Evolutionary conservation across 2,113 vertebrate genomes (phyloP), one percentile per base, ranked within the genome.

Genomic region (Junco hyemalis): DNA sequence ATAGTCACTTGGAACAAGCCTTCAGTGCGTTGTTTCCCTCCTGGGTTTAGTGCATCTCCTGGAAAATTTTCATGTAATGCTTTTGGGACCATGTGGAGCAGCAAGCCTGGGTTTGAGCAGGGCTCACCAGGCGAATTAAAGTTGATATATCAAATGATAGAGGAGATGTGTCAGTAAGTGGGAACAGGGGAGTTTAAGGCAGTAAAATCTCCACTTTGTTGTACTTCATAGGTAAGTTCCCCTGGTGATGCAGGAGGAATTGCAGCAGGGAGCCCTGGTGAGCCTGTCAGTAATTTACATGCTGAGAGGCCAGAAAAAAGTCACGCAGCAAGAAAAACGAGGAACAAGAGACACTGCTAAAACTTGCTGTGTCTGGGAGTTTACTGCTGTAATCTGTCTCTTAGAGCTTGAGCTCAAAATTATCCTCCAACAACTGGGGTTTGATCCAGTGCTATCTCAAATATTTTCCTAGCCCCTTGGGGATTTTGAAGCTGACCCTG

Each of bases 1-100:
- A 94, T 38, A 94, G 95, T 90, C 76, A 86, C 94, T 95, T 84
- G 83, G 92, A 96, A 95, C 76, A 92, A 91, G 81, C 69, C 72
- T 96, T 71, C 69, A 18, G 65, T 2, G n/a, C 28, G 66, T 96
- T 88, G 88, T 94, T 96, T 93, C 74, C 83, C 94, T 93, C 86
- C 80, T 91, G 95, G 92, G 86, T 81, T 95, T 72, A 81, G 64
- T 73, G 76, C 88, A 81, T 91, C 96, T 96, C 91, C 76, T 90
- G 65, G 72, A 95, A 96, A 83, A 88, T 68, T 84, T 96, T 84
- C 94, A 88, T 2, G 1, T 63, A 78, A 86, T 78, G 86, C 95
- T 88, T 95, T 90, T 83, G 95, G 91, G 95, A 94, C 68, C 42
- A 19, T 38, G 79, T 81, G 76, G 68, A 95, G 83, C 90, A 83